Conservation (phyloP, 2,888 invertebrate genomes). For the Cataglyphis livida region DNA sequence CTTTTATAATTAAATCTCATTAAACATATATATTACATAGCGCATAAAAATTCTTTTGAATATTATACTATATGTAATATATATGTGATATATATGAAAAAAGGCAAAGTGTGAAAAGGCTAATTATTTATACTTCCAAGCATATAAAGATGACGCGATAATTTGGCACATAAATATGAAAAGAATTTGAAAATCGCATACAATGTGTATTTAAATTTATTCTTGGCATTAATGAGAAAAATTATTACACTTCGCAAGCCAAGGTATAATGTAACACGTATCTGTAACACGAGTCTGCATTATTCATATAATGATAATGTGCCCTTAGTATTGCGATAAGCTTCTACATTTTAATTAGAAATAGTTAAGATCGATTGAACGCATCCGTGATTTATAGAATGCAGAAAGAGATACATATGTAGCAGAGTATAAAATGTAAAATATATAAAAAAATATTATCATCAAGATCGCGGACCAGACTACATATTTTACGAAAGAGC, state of each 20-base stretch:
- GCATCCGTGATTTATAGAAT: slow-evolving; percentile 42
- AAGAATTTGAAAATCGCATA: neutral
- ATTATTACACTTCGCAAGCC: slow-evolving; percentile 7
- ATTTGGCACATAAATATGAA: slow-evolving; percentile 7
- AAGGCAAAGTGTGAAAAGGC: neutral
- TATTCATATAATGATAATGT: slow-evolving; percentile 64
- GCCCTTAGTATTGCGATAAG: slow-evolving; percentile 10
- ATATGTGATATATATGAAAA: neutral
- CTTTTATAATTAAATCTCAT: neutral
- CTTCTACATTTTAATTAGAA: slow-evolving; percentile 67
- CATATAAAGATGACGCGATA: slow-evolving; percentile 7
- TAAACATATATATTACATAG: neutral
- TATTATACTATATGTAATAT: neutral
- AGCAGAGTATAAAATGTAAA: slow-evolving; percentile 8
- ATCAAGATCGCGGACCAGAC: slow-evolving; percentile 30
- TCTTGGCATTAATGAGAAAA: slow-evolving; percentile 27
- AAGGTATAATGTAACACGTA: slow-evolving; percentile 1
- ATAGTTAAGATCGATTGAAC: slow-evolving; percentile 69
- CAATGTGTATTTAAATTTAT: slow-evolving; percentile 6
- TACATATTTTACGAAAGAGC: slow-evolving; percentile 29
- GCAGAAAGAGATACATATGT: slow-evolving; percentile 1
- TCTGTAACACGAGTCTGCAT: slow-evolving; percentile 42
- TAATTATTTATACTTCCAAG: neutral
- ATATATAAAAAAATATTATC: slow-evolving; percentile 39
- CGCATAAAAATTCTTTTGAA: neutral